Evolutionary conservation across 2,113 vertebrate genomes (phyloP), one percentile per base, ranked within the genome.

Genomic region (Pangasianodon gigas): DNA sequence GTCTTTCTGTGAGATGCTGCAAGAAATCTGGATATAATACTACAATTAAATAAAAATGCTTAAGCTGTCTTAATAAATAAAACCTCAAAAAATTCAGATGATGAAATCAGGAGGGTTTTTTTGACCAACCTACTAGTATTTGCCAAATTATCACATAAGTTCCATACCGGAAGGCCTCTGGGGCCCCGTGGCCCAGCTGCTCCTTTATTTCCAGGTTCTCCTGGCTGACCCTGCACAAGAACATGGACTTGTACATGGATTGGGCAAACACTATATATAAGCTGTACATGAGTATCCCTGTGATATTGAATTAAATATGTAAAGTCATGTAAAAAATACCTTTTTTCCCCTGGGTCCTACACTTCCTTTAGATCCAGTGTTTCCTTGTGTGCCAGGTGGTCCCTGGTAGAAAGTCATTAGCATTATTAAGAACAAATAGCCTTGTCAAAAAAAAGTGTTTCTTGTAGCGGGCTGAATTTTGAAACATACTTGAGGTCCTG

Each of bases 191-290:
- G 83, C 88, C 97, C 97, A n/a, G 0, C 10, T 1, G 8, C 46
- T 7, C 97, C 97, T 82, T 92, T 93, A 21, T 46, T 91, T 79
- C 97, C 97, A 3, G 83, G 37, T 29, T 95, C 95, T 90, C 97
- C 97, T 79, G 91, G 89, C 88, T 97, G 97, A 82, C 97, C 97
- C 97, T 98, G 90, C 6, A 93, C 87, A 48, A 87, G 51, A 52
- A 93, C 29, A 88, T 60, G 18, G 10, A 19, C 11, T n/a, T 67
- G 29, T 32, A 37, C 4, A 37, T 71, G 2, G 10, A 71, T 71
- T 32, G 32, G 6, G n/a, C n/a, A 71, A 71, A 8, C n/a, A 26
- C 62, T n/a, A 29, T 11, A 69, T 14, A n/a, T n/a, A 69, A 69
- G n/a, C n/a, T 26, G 2, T 69, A 32, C 24, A 62, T 26, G 24